Evolutionary conservation across 2,888 invertebrate genomes (phyloP), one percentile per base, ranked within the genome.

Genomic region (Cancer borealis): DNA sequence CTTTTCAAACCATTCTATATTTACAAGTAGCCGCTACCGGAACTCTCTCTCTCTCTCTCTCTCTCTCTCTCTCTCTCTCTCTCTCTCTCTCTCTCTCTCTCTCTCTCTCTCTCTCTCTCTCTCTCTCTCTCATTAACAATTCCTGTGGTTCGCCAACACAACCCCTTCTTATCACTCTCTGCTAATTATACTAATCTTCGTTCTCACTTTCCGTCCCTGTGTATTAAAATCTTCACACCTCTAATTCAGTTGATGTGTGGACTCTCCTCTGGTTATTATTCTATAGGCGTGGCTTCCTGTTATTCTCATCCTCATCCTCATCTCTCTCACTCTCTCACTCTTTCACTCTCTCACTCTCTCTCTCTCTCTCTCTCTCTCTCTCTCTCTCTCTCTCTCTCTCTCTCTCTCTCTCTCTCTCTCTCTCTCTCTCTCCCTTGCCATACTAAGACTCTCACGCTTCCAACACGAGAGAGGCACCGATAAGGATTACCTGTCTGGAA

Each of bases 41-140:
- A 54, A 54, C 26, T 89, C 89, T 46, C 26, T 21, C 8, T 89
- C 46, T 47, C 47, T 45, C 39, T 73, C 45, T 17, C 30, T 54
- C 30, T 54, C 90, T 17, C 54, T 91, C 30, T 91, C 60, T 88
- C 47, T 49, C 46, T 79, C 79, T 79, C 79, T 79, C 79, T 79
- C 79, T 79, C 79, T 79, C 79, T 79, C 79, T 90, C 54, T 54
- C 90, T 90, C 90, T 90, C 54, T 54, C 47, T 90, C 90, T 54
- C 90, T 54, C 90, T 30, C 47, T 30, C 66, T 66, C 66, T 91
- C 66, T 46, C 39, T 91, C 66, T 66, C 91, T 91, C 47, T 91
- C 66, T 47, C 47, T 66, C 26, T 47, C 60, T 66, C 39, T 91
- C 39, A 39, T 66, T 47, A 17, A 39, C 39, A 66, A 21, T 17